A percentile compares a stretch with the other conserved stretches of the same genome.
Conservation (phyloP, 1,140 invertebrate species). For the Cydia fagiglandana region DNA sequence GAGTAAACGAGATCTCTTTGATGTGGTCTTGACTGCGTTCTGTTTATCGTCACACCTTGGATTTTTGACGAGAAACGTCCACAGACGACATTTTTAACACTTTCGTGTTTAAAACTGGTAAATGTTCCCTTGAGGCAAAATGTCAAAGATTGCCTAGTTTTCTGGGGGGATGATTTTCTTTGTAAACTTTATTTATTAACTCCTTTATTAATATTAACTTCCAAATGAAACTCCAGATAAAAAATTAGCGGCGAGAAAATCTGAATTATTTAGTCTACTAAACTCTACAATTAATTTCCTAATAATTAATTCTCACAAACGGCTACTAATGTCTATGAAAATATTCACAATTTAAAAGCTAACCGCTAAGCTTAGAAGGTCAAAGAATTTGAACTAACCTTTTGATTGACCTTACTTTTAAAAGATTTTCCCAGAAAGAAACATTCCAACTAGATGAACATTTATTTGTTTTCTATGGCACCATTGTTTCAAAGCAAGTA, state of each 20-base stretch:
- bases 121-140: not conserved
- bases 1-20: conserved; percentile 7
- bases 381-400: not conserved
- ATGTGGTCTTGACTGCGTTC: conserved; percentile 2
- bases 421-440: conserved; percentile 19
- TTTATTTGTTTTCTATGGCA: conserved; percentile 31
- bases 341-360: too few relatives aligned
- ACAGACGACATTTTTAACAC: not conserved
- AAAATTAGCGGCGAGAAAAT: too few relatives aligned
- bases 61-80: conserved; percentile 10
- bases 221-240: too few relatives aligned
- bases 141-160: not conserved
- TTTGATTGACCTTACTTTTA: not conserved
- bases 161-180: too few relatives aligned
- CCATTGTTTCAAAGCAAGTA: conserved; percentile 38
- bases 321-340: too few relatives aligned
- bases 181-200: too few relatives aligned
- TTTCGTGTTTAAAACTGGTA: not conserved
- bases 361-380: too few relatives aligned
- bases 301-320: too few relatives aligned
- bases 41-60: conserved; percentile 26
- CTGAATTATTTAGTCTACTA: too few relatives aligned
- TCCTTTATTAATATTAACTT: too few relatives aligned
- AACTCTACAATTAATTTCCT: too few relatives aligned
- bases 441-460: conserved; percentile 29